Evolutionary conservation across 1,140 invertebrate genomes (phyloP).

Genomic region (Formica exsecta): DNA sequence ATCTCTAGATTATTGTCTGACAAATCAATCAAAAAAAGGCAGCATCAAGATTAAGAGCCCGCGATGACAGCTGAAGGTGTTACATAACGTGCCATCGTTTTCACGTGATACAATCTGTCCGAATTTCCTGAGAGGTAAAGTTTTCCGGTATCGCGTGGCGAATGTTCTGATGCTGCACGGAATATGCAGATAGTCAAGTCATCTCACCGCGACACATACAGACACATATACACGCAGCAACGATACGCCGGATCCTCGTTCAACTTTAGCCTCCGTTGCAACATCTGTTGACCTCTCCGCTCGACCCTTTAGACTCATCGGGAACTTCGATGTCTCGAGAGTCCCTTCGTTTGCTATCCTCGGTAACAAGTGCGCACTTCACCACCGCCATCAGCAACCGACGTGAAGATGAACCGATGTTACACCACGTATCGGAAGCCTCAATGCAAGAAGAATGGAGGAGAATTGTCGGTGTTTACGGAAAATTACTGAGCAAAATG

Average conservation of each 20-base stretch:
- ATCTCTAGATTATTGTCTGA: background rate
- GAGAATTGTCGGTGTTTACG: background rate
- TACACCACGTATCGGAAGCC: slow-evolving; percentile 48
- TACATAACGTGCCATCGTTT: background rate
- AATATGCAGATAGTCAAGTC: slow-evolving; percentile 40
- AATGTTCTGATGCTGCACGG: slow-evolving; percentile 11
- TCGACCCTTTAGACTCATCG: slow-evolving; percentile 42
- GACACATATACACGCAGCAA: background rate
- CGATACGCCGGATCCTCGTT: slow-evolving; percentile 17
- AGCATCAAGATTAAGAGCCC: background rate
- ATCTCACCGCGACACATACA: slow-evolving; percentile 7
- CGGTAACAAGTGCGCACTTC: slow-evolving; percentile 63
- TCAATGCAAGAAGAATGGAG: slow-evolving; percentile 18
- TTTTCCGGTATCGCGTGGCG: background rate
- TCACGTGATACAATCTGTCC: background rate
- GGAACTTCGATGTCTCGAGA: slow-evolving; percentile 56
- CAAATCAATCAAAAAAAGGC: background rate
- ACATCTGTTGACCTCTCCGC: slow-evolving; percentile 64
- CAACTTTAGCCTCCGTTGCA: slow-evolving; percentile 15
- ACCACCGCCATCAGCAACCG: slow-evolving; percentile 38
- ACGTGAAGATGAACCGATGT: slow-evolving; percentile 46
- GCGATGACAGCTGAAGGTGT: background rate
- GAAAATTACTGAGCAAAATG: slow-evolving; percentile 1
- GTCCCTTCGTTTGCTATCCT: slow-evolving; percentile 36
- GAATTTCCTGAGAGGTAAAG: background rate